Percentiles rank a stretch among this genome's conserved stretches.
Conservation (phyloP, 2,113 vertebrate genomes). For the Zosterops hypoxanthus region DNA sequence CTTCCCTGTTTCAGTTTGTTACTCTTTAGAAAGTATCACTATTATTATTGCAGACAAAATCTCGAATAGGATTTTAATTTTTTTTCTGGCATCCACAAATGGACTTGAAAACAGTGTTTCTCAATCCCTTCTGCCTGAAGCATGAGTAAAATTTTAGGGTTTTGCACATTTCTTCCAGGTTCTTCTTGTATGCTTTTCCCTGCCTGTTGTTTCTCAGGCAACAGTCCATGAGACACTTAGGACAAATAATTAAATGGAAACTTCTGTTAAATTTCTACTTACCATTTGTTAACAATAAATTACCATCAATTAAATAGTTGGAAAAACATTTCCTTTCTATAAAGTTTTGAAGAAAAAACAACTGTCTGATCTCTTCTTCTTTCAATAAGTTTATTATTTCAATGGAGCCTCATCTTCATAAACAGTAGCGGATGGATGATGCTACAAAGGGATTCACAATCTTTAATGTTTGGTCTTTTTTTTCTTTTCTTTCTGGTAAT, state of each 20-base stretch:
- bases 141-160: neutral
- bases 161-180: neutral
- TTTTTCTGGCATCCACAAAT: neutral
- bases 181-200: neutral
- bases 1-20: neutral
- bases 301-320: neutral
- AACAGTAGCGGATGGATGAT: neutral
- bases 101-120: neutral
- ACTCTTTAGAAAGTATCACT: neutral
- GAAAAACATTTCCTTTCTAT: neutral
- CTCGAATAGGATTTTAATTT: neutral
- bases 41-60: neutral
- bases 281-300: neutral
- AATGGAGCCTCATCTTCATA: neutral
- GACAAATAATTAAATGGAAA: neutral
- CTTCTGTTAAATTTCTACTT: neutral
- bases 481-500: neutral
- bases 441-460: neutral
- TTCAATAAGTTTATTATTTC: neutral
- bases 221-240: neutral
- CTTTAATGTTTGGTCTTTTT: neutral
- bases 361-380: neutral
- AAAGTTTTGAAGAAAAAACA: neutral
- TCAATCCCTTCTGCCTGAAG: neutral
- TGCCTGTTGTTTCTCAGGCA: neutral